phyloP scores from a whole-genome alignment of 2,113 vertebrate species.

The Balaenoptera acutorostrata region DNA sequence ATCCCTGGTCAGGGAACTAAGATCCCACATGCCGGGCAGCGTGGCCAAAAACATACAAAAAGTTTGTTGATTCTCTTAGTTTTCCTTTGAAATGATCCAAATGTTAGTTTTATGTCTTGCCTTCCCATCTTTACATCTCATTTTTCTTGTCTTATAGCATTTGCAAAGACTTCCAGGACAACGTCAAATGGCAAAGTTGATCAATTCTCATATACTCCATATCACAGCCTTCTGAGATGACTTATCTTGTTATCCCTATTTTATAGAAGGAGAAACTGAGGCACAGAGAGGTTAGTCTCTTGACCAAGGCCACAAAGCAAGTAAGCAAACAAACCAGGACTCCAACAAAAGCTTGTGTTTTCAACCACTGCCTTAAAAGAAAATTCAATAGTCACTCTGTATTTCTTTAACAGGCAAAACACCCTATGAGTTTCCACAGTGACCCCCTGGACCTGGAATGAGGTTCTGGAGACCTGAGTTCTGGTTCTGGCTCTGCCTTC shows the following conservation, averaged over 20 bases:
- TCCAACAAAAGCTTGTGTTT: not conserved
- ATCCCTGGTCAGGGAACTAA: no score
- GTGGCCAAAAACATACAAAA: no score
- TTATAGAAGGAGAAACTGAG: not conserved
- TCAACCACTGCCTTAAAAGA: not conserved
- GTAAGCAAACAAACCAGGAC: not conserved
- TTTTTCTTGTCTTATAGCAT: slow-evolving; percentile 15
- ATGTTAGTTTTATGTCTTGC: not conserved
- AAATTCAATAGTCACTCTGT: not conserved
- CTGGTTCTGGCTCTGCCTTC: not conserved
- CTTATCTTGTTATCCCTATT: not conserved
- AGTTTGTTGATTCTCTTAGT: not conserved
- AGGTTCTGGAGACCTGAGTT: not conserved
- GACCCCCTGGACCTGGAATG: not conserved
- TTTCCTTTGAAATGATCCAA: not conserved
- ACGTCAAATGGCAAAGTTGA: not conserved
- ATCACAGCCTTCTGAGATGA: not conserved
- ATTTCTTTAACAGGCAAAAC: not conserved
- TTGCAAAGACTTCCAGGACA: not conserved
- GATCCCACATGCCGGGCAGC: no score
- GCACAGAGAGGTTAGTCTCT: not conserved
- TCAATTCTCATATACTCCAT: not conserved
- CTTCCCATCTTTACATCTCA: not conserved
- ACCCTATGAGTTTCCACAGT: not conserved
- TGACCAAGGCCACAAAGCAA: not conserved